These are phyloP conservation scores for Abrostola triplasia DNA, from an alignment of 2,888 invertebrate genomes.

Conservation along the genomic window DNA sequence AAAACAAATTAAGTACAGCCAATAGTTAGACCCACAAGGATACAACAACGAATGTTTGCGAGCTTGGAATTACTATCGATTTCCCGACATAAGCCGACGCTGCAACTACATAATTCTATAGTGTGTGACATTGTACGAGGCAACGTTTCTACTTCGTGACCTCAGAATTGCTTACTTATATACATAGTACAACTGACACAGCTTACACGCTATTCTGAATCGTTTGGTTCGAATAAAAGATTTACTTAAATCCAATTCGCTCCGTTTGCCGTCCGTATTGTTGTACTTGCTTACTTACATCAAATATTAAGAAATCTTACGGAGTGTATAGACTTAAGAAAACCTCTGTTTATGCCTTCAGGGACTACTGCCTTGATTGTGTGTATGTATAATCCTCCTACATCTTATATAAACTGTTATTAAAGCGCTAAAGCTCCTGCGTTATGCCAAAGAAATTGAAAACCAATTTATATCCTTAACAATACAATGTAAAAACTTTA, in stretches of 20 bases:
- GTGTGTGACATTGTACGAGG: slow-evolving; percentile 41
- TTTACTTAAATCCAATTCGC: slow-evolving; percentile 9
- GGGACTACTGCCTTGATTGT: too few species aligned
- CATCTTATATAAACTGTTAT: too few species aligned
- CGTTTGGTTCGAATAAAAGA: slow-evolving; percentile 32
- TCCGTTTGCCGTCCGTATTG: neutral
- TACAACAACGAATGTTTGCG: slow-evolving; percentile 17
- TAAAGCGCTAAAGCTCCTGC: too few species aligned
- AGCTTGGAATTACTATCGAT: slow-evolving; percentile 44
- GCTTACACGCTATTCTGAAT: slow-evolving; percentile 24
- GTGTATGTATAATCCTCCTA: too few species aligned
- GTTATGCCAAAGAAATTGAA: slow-evolving; percentile 6
- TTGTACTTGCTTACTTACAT: too few species aligned
- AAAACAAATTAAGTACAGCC: neutral
- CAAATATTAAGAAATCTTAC: too few species aligned
- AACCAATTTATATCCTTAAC: too few species aligned
- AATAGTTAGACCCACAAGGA: neutral
- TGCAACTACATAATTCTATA: slow-evolving; percentile 40
- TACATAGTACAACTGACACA: slow-evolving; percentile 22
- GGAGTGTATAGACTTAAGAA: too few species aligned
- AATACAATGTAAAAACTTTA: slow-evolving; percentile 16
- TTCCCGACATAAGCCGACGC: slow-evolving; percentile 27
- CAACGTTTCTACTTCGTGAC: slow-evolving; percentile 41
- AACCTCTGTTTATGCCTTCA: too few species aligned
- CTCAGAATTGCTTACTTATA: slow-evolving; percentile 34